phyloP scores from a whole-genome alignment of 2,113 vertebrate genomes.

The Nerophis lumbriciformis region DNA sequence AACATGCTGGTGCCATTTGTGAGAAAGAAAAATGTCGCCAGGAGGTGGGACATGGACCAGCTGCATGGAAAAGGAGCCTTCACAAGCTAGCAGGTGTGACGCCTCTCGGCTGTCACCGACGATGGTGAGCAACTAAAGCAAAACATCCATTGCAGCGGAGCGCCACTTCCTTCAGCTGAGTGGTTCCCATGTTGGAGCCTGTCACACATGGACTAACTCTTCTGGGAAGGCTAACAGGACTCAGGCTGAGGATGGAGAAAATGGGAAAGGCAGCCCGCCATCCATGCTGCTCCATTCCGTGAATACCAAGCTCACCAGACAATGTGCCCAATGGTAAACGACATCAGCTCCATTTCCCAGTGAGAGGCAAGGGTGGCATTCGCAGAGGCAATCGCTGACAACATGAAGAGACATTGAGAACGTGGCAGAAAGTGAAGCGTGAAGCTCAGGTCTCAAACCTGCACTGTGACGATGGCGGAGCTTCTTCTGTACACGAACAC shows the following conservation, averaged over 20 bases:
- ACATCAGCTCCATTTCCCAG: slow-evolving; percentile 64
- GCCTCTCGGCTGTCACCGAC: slow-evolving; percentile 39
- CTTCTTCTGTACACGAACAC: background rate
- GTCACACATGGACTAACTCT: slow-evolving; percentile 36
- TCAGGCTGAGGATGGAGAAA: slow-evolving; percentile 47
- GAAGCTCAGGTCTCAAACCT: background rate
- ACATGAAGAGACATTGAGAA: slow-evolving; percentile 56
- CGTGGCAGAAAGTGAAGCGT: no score
- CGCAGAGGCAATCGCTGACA: background rate
- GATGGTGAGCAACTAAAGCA: slow-evolving; percentile 1
- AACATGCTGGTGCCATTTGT: background rate
- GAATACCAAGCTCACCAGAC: slow-evolving; percentile 63
- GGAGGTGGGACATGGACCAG: slow-evolving; percentile 45
- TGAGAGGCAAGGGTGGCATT: slow-evolving; percentile 46
- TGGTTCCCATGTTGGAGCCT: background rate
- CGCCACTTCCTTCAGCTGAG: background rate
- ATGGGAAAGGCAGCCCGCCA: slow-evolving; percentile 59
- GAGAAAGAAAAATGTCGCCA: slow-evolving; percentile 43
- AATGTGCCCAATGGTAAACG: slow-evolving; percentile 62
- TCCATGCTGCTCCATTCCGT: slow-evolving; percentile 65
- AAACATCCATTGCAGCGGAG: background rate
- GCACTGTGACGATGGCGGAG: background rate
- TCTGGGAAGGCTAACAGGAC: slow-evolving; percentile 26
- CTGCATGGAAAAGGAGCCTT: slow-evolving; percentile 49
- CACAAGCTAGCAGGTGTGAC: slow-evolving; percentile 63